These are phyloP conservation scores for Morpho helenor DNA, from an alignment of 2,888 invertebrate species.

Conservation along the genomic window DNA sequence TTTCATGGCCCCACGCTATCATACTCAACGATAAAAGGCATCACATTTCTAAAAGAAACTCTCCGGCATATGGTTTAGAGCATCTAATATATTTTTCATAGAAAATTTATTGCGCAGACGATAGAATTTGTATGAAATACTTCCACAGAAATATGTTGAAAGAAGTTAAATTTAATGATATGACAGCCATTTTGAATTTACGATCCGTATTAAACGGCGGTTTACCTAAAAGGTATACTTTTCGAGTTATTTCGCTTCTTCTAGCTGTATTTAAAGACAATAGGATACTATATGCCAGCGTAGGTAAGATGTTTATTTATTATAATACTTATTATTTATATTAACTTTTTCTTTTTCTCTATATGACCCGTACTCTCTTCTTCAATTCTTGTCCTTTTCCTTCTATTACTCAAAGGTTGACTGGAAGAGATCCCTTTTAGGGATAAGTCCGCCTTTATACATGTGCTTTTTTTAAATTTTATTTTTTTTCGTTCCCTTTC, in stretches of 20 bases:
- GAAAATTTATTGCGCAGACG: slow-evolving; percentile 7
- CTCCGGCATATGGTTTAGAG: slow-evolving; percentile 3
- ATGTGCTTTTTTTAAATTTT: too few species aligned
- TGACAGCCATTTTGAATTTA: slow-evolving; percentile 13
- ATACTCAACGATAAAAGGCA: slow-evolving; percentile 3
- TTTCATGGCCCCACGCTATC: not conserved
- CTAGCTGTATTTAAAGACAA: not conserved
- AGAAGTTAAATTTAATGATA: slow-evolving; percentile 9
- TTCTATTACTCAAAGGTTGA: too few species aligned
- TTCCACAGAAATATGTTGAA: not conserved
- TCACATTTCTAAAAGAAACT: slow-evolving; percentile 6
- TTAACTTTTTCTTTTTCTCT: too few species aligned
- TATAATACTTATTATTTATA: too few species aligned
- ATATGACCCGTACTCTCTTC: too few species aligned
- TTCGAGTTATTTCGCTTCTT: not conserved
- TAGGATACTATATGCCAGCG: not conserved
- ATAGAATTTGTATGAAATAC: slow-evolving; percentile 6
- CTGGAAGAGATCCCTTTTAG: too few species aligned
- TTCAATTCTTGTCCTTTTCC: too few species aligned
- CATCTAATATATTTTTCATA: slow-evolving; percentile 4
- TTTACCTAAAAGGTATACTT: slow-evolving; percentile 3
- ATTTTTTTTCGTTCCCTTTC: too few species aligned
- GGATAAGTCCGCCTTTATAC: too few species aligned
- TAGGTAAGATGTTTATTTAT: too few species aligned
- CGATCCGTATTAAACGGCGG: slow-evolving; percentile 1